Conservation (phyloP, 2,113 vertebrate species). For the Dendropsophus ebraccatus region DNA sequence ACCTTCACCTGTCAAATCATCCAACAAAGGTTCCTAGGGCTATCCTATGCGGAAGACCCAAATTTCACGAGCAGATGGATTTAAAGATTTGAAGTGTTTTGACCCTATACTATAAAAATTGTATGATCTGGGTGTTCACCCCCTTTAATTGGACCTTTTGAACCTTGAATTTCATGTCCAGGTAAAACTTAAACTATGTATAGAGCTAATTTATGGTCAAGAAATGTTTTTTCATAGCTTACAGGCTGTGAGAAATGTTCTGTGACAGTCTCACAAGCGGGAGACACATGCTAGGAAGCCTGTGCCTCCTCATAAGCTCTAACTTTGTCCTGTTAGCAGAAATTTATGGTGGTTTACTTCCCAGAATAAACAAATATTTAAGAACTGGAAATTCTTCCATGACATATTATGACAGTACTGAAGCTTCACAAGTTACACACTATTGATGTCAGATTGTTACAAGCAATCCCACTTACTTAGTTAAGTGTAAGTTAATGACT, state of each 20-base stretch:
- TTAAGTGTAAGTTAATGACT: background rate
- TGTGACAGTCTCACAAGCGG: background rate
- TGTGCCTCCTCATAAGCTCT: background rate
- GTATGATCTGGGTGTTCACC: too few relatives aligned
- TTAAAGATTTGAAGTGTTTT: too few relatives aligned
- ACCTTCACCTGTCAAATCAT: too few relatives aligned
- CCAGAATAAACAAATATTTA: conserved; percentile 19
- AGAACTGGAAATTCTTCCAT: conserved; percentile 16
- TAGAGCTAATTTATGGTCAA: background rate
- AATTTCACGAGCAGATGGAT: too few relatives aligned
- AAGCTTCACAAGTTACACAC: conserved; percentile 10
- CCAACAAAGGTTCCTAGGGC: too few relatives aligned
- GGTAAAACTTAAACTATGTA: too few relatives aligned
- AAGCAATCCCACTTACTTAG: conserved; percentile 28
- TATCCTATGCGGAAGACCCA: too few relatives aligned
- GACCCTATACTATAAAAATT: too few relatives aligned
- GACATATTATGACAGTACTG: conserved; percentile 26
- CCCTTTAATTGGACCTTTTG: too few relatives aligned
- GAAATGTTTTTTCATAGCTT: background rate
- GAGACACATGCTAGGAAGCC: background rate
- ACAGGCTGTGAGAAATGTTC: background rate
- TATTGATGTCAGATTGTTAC: conserved; percentile 18
- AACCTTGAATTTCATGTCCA: too few relatives aligned
- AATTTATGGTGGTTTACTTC: background rate
- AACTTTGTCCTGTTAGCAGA: conserved; percentile 30